Evolutionary conservation across 2,888 invertebrate genomes (phyloP).

Genomic region (Lottia scabra): DNA sequence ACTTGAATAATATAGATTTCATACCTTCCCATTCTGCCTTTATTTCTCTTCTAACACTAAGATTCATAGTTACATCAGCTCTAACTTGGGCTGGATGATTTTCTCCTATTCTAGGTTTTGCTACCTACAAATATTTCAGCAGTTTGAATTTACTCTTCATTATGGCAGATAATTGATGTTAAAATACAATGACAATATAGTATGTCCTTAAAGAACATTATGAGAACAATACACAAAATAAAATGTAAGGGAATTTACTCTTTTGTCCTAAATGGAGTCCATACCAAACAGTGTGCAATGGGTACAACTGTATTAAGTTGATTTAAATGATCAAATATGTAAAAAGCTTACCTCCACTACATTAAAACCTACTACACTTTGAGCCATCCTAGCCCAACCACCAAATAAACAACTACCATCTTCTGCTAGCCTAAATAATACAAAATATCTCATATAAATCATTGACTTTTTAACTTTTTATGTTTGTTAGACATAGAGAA

Average conservation of each 20-base stretch:
- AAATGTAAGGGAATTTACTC: too few species aligned
- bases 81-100: slow-evolving; percentile 94
- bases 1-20: not conserved
- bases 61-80: slow-evolving; percentile 92
- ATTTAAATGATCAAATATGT: too few species aligned
- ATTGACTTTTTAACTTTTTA: not conserved
- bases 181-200: too few species aligned
- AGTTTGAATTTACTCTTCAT: too few species aligned
- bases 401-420: slow-evolving; percentile 82
- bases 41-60: slow-evolving; percentile 90
- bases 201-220: too few species aligned
- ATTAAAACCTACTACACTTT: slow-evolving; percentile 90
- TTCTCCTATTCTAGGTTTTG: slow-evolving; percentile 79
- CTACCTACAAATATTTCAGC: slow-evolving; percentile 67
- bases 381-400: slow-evolving; percentile 99
- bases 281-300: too few species aligned
- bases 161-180: too few species aligned
- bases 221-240: too few species aligned
- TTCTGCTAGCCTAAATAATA: slow-evolving; percentile 80
- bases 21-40: slow-evolving; percentile 92
- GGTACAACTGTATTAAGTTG: too few species aligned
- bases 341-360: slow-evolving; percentile 87
- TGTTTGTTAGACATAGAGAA: too few species aligned
- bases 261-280: too few species aligned
- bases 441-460: too few species aligned